phyloP scores from a whole-genome alignment of 2,888 invertebrate genomes.

The Smittia aterrima region DNA sequence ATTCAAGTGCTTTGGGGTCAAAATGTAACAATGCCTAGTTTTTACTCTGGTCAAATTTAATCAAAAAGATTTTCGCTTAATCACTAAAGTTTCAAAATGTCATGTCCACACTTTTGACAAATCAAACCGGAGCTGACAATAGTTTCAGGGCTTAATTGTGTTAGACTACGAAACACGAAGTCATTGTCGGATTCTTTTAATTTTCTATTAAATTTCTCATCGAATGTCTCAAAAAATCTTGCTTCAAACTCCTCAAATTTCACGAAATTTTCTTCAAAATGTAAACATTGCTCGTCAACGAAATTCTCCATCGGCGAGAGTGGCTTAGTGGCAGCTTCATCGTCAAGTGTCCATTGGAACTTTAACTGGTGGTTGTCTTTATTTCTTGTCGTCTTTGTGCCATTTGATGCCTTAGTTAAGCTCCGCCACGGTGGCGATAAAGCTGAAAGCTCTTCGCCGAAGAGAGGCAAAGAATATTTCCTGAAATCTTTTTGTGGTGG shows the following conservation, averaged over 20 bases:
- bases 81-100: slow-evolving; percentile 20
- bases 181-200: not conserved
- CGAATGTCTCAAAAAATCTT: not conserved
- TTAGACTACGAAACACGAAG: not conserved
- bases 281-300: not conserved
- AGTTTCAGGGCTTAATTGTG: not conserved
- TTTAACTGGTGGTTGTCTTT: not conserved
- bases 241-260: not conserved
- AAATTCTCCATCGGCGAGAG: not conserved
- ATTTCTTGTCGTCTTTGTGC: not conserved
- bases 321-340: not conserved
- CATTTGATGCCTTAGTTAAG: not conserved
- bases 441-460: not conserved
- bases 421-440: not conserved
- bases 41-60: not conserved
- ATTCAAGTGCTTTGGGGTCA: not conserved
- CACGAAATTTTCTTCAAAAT: not conserved
- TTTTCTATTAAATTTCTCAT: not conserved
- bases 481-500: slow-evolving; percentile 27
- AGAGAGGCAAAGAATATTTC: slow-evolving; percentile 13
- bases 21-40: not conserved
- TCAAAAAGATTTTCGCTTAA: not conserved
- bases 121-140: not conserved
- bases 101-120: slow-evolving; percentile 37
- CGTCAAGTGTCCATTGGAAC: not conserved